Conservation (phyloP, 2,888 invertebrate genomes). For the Ophioninae sp. region DNA sequence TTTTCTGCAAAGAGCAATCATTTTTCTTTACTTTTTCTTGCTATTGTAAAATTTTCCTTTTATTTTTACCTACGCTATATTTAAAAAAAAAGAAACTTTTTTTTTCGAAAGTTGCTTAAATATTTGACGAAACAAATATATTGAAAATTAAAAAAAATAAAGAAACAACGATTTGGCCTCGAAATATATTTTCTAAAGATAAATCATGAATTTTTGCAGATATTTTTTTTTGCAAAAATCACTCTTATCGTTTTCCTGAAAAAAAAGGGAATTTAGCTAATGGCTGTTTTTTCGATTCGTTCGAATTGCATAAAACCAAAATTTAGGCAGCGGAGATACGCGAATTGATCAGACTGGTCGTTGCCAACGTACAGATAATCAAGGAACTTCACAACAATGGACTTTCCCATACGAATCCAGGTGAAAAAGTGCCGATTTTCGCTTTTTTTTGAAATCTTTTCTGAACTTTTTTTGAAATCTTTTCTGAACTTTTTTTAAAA, state of each 20-base stretch:
- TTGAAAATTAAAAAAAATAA: no score
- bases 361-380: constrained; percentile 76
- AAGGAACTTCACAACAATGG: constrained; percentile 82
- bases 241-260: background rate
- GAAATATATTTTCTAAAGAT: no score
- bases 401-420: constrained; percentile 77
- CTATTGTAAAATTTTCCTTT: no score
- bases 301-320: constrained; percentile 15
- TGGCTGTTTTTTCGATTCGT: background rate
- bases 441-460: no score
- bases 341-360: constrained; percentile 75
- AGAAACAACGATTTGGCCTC: no score
- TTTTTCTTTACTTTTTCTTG: no score
- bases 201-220: background rate
- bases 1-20: no score
- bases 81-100: no score
- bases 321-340: constrained; percentile 79
- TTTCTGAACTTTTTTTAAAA: background rate
- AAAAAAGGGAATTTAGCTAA: background rate
- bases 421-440: constrained; percentile 63
- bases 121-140: no score
- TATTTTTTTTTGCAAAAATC: background rate
- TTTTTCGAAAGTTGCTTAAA: no score
- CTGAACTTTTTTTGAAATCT: constrained; percentile 1
- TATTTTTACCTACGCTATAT: no score